phyloP scores from a whole-genome alignment of 1,140 invertebrate genomes.

The Littorina saxatilis region DNA sequence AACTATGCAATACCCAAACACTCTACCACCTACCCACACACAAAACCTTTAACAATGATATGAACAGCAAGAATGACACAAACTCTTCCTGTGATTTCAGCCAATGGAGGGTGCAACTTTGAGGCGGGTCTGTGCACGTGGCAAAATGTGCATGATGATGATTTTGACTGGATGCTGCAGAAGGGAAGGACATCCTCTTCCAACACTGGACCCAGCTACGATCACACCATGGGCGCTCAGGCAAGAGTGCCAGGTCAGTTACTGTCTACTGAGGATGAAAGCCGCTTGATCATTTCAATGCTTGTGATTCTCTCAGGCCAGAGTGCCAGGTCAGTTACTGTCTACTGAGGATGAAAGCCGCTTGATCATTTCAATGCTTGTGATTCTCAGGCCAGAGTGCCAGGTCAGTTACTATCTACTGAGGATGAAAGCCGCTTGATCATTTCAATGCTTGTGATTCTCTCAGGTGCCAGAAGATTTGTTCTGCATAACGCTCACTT shows the following conservation, averaged over 20 bases:
- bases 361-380: no score
- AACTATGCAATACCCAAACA: no score
- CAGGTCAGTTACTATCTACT: not conserved
- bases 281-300: no score
- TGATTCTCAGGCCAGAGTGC: constrained; percentile 12
- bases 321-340: constrained; percentile 6
- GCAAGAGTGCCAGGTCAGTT: constrained; percentile 17
- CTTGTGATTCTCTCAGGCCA: no score
- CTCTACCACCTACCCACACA: no score
- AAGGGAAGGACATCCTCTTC: constrained; percentile 53
- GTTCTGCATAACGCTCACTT: no score
- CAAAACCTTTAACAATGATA: no score
- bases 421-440: no score
- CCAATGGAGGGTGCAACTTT: constrained; percentile 64
- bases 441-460: no score
- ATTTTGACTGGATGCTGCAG: constrained; percentile 61
- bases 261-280: no score
- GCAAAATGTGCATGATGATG: constrained; percentile 81
- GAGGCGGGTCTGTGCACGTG: constrained; percentile 82
- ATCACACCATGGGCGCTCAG: constrained; percentile 60
- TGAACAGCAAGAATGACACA: not conserved
- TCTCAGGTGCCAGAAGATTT: no score
- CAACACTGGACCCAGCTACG: constrained; percentile 61
- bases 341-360: no score
- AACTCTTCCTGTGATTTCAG: constrained; percentile 32